These are phyloP conservation scores for Actinia tenebrosa DNA, from an alignment of 64 coral and sea anemone species.

Conservation along the genomic window DNA sequence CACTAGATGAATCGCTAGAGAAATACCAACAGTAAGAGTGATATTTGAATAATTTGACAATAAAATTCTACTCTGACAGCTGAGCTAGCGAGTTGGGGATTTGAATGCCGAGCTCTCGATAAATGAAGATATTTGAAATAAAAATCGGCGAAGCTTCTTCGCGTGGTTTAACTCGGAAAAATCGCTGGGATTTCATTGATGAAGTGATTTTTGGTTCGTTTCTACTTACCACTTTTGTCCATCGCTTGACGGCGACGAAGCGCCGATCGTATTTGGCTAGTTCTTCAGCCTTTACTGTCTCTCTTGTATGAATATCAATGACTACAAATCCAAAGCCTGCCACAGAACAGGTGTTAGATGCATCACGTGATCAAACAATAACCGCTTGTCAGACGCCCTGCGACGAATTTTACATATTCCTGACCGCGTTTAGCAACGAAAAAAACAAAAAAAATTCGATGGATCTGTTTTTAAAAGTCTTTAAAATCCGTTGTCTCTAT, in stretches of 20 bases:
- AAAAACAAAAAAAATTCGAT: background rate
- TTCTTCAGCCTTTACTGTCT: constrained; percentile 4
- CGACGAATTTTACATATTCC: constrained; percentile 4
- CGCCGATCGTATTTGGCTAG: constrained; percentile 15
- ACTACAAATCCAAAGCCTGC: background rate
- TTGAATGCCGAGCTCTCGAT: background rate
- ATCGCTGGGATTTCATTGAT: background rate
- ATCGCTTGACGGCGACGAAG: constrained; percentile 25
- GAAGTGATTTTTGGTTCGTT: background rate
- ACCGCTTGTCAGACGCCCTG: constrained; percentile 20
- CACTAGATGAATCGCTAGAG: background rate
- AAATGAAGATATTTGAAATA: background rate
- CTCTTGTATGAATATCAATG: constrained; percentile 28
- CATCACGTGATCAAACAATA: constrained; percentile 14
- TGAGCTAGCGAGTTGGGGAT: background rate
- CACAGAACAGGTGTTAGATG: constrained; percentile 2
- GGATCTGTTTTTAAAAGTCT: background rate
- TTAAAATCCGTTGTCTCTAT: background rate
- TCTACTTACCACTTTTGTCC: constrained; percentile 19
- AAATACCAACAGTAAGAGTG: background rate
- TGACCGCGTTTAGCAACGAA: background rate
- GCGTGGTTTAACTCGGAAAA: background rate
- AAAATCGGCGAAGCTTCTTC: background rate
- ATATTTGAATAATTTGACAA: constrained; percentile 25
- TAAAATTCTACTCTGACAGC: constrained; percentile 25